Conservation (phyloP, 2,797 vertebrate genomes). For the Sebastes elongatus region DNA sequence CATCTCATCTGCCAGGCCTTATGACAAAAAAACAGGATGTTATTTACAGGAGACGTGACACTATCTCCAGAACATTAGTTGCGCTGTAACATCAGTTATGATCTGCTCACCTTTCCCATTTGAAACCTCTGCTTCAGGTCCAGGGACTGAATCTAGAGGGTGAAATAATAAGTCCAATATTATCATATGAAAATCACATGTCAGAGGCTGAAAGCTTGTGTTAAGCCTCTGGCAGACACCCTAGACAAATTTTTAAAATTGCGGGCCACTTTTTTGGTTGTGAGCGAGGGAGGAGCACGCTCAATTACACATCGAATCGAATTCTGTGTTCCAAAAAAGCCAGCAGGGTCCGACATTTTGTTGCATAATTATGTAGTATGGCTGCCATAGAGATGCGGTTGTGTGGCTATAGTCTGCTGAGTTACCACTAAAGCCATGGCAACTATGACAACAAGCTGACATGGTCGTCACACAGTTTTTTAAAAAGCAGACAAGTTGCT, state of each 20-base stretch:
- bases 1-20: constrained; percentile 43
- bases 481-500: not conserved
- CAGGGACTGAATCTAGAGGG: constrained; percentile 16
- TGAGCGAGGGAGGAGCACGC: not conserved
- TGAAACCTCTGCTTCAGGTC: constrained; percentile 1
- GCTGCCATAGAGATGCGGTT: not conserved
- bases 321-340: not conserved
- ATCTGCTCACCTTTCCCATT: constrained; percentile 56
- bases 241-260: not conserved
- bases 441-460: constrained; percentile 2
- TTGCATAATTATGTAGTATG: not conserved
- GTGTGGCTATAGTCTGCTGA: not conserved
- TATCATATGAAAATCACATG: not conserved
- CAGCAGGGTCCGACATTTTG: not conserved
- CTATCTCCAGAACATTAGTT: not conserved
- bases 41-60: not conserved
- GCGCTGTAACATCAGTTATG: not conserved
- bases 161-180: not conserved
- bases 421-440: not conserved
- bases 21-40: not conserved
- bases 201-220: not conserved
- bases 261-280: not conserved
- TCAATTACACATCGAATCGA: not conserved
- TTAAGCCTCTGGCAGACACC: not conserved
- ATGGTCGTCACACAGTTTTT: not conserved